Base-by-base conservation (phyloP, 2,797 vertebrate species). In the Propithecus perrieri region DNA sequence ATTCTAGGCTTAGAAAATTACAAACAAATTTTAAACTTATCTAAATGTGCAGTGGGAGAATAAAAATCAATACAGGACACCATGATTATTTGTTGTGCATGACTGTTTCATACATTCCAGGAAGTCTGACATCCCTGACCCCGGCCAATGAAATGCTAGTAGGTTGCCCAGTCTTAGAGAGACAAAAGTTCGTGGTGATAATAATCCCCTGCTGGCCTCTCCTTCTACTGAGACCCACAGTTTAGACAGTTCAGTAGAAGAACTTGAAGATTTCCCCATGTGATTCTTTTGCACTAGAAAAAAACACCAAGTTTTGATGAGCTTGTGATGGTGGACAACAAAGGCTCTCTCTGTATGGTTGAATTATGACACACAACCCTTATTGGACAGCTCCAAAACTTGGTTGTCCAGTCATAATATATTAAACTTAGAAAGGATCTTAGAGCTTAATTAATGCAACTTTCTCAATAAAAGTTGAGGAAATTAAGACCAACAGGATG, bases 1-100 rank as follows among this genome's bases (percentile, higher is more conserved):
- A 72, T 72, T 96, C 55, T 75, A 38, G 72, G 18, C 81, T 89
- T 28, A 79, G 20, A 96, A 94, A 95, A 90, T 26, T 74, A 43
- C 20, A 72, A 86, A 65, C 9, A 84, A 35, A 5, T 79, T 88
- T 74, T 91, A 72, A 87, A 88, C 63, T 91, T 24, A 55, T 38
- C 67, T 88, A 35, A 59, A 91, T 96, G 20, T 67, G 38, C 50
- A 61, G 48, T 26, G 20, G 48, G 59, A 91, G 67, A 69, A 88
- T 50, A 76, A 74, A 76, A 38, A 75, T 80, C 57, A 30, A n/a
- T 35, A 26, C 2, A 89, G n/a, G 71, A 30, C 41, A n/a, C 11
- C 41, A 10, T 85, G 41, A n/a, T 74, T 85, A 83, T 87, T 96
- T 61, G 46, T 48, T 75, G 26, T 55, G 26, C 41, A 7, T 89